Evolutionary conservation across 2,113 vertebrate species (phyloP).

Genomic region (Pomatorhinus ruficollis): DNA sequence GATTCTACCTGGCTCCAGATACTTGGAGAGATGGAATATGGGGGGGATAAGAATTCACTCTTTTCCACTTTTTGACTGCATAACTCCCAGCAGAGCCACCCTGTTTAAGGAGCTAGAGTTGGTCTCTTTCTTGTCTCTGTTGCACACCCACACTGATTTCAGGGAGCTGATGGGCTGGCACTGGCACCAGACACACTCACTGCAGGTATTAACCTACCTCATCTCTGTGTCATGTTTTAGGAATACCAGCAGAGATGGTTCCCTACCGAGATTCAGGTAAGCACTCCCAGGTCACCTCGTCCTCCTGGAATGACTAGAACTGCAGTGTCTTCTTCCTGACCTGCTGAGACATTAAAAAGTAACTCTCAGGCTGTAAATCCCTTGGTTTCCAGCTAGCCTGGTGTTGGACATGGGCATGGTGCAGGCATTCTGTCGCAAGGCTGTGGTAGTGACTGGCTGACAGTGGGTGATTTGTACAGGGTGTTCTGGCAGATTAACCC

Average conservation of each 20-base stretch:
- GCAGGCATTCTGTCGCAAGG: neutral
- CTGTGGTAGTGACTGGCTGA: neutral
- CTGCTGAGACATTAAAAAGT: neutral
- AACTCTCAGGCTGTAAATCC: neutral
- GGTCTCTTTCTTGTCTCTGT: neutral
- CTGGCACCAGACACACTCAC: neutral
- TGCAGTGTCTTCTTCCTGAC: neutral
- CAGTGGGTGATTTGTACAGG: neutral
- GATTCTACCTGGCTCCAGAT: neutral
- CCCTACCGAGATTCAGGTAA: slow-evolving; percentile 40
- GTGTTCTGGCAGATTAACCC: neutral
- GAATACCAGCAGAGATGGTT: slow-evolving; percentile 1
- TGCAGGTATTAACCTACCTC: neutral
- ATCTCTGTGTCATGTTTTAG: slow-evolving; percentile 3
- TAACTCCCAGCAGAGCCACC: neutral
- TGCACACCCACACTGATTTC: neutral
- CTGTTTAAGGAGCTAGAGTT: neutral
- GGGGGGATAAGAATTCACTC: neutral
- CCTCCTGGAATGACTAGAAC: neutral
- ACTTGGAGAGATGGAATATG: neutral
- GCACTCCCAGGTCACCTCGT: neutral
- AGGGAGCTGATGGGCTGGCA: neutral
- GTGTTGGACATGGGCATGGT: neutral
- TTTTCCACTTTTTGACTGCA: neutral
- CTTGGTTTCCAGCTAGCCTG: neutral